Conservation (phyloP, 2,888 invertebrate genomes). For the Philonicus albiceps region DNA sequence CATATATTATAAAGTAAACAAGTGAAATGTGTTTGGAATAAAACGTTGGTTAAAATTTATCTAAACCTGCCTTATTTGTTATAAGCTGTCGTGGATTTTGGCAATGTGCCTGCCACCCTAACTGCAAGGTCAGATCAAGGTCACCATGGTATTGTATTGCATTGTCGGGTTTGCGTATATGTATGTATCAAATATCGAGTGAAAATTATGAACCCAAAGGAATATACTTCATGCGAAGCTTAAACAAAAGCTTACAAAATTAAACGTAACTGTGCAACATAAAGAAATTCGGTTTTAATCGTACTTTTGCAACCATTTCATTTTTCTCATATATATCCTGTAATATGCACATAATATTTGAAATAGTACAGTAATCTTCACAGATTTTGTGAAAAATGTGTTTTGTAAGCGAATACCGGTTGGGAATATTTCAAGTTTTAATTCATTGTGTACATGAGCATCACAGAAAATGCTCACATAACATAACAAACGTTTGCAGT, state of each 20-base stretch:
- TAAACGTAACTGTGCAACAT: background rate
- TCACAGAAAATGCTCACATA: conserved; percentile 28
- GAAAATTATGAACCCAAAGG: background rate
- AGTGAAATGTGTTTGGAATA: too few relatives aligned
- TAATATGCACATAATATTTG: background rate
- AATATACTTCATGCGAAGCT: background rate
- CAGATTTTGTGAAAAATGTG: background rate
- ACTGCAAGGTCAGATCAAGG: too few relatives aligned
- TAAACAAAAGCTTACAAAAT: too few relatives aligned
- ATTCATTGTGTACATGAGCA: background rate
- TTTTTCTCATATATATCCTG: background rate
- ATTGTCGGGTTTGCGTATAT: too few relatives aligned
- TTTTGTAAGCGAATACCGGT: background rate
- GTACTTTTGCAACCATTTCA: background rate
- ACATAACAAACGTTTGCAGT: conserved; percentile 16
- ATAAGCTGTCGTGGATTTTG: too few relatives aligned
- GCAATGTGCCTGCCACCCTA: too few relatives aligned
- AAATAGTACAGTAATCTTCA: background rate
- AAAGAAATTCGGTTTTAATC: background rate
- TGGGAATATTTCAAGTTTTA: conserved; percentile 19
- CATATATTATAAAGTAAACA: too few relatives aligned
- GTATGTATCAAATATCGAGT: background rate
- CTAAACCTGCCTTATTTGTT: too few relatives aligned
- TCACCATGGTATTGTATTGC: too few relatives aligned
- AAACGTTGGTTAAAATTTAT: too few relatives aligned